phyloP scores from a whole-genome alignment of 2,113 vertebrate species.

The Paedocypris sp. region DNA sequence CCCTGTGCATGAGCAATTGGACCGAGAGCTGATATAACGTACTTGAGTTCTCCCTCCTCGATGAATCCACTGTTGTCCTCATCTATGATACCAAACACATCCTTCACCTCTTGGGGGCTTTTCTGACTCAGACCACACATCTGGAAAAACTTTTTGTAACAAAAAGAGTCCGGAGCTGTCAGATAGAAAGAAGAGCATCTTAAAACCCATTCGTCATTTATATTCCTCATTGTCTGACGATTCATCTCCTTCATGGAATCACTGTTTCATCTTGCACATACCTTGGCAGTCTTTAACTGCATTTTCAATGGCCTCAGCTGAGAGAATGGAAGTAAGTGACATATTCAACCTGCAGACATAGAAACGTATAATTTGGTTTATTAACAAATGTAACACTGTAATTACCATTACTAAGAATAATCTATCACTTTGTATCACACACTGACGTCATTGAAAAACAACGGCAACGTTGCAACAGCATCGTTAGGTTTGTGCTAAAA shows the following conservation, averaged over 20 bases:
- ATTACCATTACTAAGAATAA: too few relatives aligned
- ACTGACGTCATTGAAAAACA: too few relatives aligned
- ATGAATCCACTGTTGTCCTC: conserved; percentile 87
- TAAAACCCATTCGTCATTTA: background rate
- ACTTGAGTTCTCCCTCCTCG: conserved; percentile 90
- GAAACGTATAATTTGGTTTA: conserved; percentile 27
- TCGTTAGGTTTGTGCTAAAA: too few relatives aligned
- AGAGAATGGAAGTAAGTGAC: conserved; percentile 85
- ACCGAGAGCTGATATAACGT: conserved; percentile 34
- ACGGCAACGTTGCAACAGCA: too few relatives aligned
- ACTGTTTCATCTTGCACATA: conserved; percentile 39
- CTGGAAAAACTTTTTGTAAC: conserved; percentile 91
- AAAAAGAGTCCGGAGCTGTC: conserved; percentile 84
- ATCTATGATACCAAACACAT: conserved; percentile 83
- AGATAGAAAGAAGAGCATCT: conserved; percentile 22
- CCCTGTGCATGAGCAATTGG: background rate
- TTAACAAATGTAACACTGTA: background rate
- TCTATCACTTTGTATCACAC: too few relatives aligned
- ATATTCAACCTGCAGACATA: conserved; percentile 66
- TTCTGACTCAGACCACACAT: conserved; percentile 85
- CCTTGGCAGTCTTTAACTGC: conserved; percentile 94
- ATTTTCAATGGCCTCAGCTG: conserved; percentile 78
- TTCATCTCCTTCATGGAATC: background rate
- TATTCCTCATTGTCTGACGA: background rate
- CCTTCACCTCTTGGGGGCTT: conserved; percentile 74